Conservation (phyloP, 2,113 vertebrate genomes). For the Myrmecophaga tridactyla region DNA sequence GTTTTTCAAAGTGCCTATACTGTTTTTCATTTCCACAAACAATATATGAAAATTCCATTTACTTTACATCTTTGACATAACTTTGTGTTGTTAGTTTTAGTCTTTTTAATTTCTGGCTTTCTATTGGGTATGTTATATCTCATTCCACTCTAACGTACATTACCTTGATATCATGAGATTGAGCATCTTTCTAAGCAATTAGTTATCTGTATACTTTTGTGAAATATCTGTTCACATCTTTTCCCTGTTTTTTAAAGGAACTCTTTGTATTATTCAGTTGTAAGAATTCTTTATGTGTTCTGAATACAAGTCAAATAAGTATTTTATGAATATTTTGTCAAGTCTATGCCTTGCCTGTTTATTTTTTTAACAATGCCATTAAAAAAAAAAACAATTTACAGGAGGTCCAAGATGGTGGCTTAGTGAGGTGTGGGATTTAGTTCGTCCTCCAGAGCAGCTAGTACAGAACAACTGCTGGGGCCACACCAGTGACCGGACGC, state of each 20-base stretch:
- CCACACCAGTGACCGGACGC: no score
- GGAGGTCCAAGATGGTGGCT: no score
- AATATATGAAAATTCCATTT: neutral
- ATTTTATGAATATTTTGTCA: slow-evolving; percentile 13
- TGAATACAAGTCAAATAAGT: neutral
- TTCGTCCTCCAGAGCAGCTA: no score
- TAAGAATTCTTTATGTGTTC: neutral
- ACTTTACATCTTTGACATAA: neutral
- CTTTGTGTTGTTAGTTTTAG: neutral
- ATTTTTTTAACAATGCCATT: slow-evolving; percentile 35
- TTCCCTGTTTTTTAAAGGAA: slow-evolving; percentile 28
- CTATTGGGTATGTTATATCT: neutral
- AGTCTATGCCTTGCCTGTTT: neutral
- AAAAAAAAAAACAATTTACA: no score
- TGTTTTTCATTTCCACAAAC: neutral
- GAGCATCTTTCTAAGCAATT: neutral
- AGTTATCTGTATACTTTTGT: neutral
- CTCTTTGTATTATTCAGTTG: neutral
- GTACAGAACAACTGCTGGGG: no score
- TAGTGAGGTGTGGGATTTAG: no score
- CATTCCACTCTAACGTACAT: neutral
- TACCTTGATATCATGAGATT: neutral
- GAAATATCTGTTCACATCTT: neutral
- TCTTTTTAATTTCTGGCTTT: slow-evolving; percentile 2
- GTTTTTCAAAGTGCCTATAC: neutral